These are phyloP conservation scores for Phrynocephalus versicolor DNA, from an alignment of 2,113 vertebrate species.

Conservation along the genomic window DNA sequence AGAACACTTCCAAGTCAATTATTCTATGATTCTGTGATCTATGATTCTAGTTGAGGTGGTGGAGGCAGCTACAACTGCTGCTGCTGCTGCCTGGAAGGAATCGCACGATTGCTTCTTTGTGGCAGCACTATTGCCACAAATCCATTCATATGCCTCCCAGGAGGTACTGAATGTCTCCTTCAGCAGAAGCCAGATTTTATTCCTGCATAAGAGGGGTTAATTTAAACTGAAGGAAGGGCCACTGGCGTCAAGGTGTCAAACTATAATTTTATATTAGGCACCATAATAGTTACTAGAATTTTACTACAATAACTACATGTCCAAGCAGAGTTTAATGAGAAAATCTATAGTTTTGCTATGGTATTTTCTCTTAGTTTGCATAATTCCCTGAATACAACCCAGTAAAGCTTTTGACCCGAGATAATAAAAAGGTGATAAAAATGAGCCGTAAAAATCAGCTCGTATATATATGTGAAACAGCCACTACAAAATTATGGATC, in stretches of 20 bases:
- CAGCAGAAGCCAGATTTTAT: conserved; percentile 30
- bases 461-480: conserved; percentile 63
- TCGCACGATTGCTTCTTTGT: background rate
- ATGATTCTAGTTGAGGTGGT: no score
- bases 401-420: conserved; percentile 83
- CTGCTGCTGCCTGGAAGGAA: background rate
- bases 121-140: background rate
- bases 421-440: conserved; percentile 85
- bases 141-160: background rate
- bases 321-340: conserved; percentile 85
- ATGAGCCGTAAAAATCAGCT: conserved; percentile 75
- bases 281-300: conserved; percentile 84
- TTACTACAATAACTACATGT: conserved; percentile 85
- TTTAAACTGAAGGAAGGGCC: conserved; percentile 61
- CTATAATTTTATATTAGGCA: conserved; percentile 86
- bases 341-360: conserved; percentile 85
- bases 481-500: conserved; percentile 64
- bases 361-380: conserved; percentile 85
- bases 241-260: conserved; percentile 68
- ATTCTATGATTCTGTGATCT: no score
- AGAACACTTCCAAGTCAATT: no score
- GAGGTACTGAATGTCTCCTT: background rate
- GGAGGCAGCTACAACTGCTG: background rate
- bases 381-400: conserved; percentile 85
- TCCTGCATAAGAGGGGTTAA: conserved; percentile 57